Base-by-base conservation (phyloP, 2,797 vertebrate species). In the Anolis apletophallus region DNA sequence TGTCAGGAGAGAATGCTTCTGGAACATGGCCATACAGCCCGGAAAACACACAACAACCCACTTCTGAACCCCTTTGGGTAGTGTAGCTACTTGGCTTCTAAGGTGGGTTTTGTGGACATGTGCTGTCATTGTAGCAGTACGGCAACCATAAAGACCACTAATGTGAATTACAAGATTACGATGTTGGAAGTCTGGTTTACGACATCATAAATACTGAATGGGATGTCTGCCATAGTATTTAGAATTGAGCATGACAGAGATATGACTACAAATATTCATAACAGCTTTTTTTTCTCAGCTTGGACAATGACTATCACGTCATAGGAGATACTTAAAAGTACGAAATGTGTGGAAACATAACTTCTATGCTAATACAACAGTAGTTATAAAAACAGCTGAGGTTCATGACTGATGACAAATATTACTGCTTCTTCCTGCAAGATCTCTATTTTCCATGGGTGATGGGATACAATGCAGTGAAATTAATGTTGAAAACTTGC, bases 381-480 rank as follows among this genome's bases (percentile, higher is more conserved):
- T 84, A 74, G 32, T n/a, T 90, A 61, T 84, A 90, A 88, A 69
- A 80, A 59, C 23, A 46, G 23, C 46, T 32, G 64, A 85, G 84
- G 17, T 34, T 26, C 3, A n/a, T 75, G 21, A 12, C 52, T 85
- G 84, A 87, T 16, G n/a, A 17, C 7, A 88, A 1, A 0, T 80
- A 87, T 69, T 84, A 67, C 73, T n/a, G 36, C 23, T 88, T 79
- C 46, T 86, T 86, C 89, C 72, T 40, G 36, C 1, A 46, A 81
- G 84, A 69, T 0, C 78, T 85, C 13, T 23, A 61, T 3, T 17
- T 91, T 46, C 86, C 54, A 4, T 11, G 85, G 32, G 46, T 3
- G 85, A 79, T 2, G 85, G 75, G 75, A 73, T 84, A 16, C 0
- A 32, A 50, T 54, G 81, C 40, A 19, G 6, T 34, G 13, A 80